phyloP scores from a whole-genome alignment of 2,888 invertebrate genomes.

The Brenthis daphne region DNA sequence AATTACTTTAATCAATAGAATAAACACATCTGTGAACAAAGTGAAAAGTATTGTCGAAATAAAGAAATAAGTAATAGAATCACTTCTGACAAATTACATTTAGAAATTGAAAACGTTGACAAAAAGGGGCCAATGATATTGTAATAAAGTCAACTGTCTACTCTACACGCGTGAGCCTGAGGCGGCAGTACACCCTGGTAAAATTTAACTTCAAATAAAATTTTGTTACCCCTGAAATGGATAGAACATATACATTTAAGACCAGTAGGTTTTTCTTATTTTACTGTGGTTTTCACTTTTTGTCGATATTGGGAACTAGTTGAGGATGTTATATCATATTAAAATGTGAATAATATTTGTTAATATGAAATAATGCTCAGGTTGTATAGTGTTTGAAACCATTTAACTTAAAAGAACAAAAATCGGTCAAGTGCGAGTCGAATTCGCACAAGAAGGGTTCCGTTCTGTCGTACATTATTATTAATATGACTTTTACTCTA shows the following conservation, averaged over 20 bases:
- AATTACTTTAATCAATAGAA: background rate
- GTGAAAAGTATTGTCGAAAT: conserved; percentile 28
- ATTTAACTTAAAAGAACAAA: no score
- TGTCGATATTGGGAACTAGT: conserved; percentile 2
- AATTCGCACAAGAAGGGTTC: no score
- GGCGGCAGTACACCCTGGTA: conserved; percentile 53
- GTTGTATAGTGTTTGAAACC: no score
- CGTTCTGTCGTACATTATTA: no score
- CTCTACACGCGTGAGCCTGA: conserved; percentile 50
- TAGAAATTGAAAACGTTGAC: conserved; percentile 62
- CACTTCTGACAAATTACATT: conserved; percentile 56
- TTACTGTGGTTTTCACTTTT: conserved; percentile 2
- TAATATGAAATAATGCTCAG: no score
- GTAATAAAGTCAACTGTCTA: conserved; percentile 55
- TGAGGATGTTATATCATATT: no score
- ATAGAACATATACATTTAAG: conserved; percentile 70
- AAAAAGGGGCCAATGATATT: conserved; percentile 61
- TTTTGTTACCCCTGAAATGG: conserved; percentile 72
- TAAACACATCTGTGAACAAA: conserved; percentile 10
- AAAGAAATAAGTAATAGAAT: conserved; percentile 44
- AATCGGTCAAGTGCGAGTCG: no score
- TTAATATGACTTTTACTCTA: no score
- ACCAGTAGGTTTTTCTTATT: conserved; percentile 53
- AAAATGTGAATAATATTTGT: no score
- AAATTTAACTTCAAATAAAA: conserved; percentile 80